Evolutionary conservation across 2,888 invertebrate genomes (phyloP).

Genomic region (Platynereis dumerilii): DNA sequence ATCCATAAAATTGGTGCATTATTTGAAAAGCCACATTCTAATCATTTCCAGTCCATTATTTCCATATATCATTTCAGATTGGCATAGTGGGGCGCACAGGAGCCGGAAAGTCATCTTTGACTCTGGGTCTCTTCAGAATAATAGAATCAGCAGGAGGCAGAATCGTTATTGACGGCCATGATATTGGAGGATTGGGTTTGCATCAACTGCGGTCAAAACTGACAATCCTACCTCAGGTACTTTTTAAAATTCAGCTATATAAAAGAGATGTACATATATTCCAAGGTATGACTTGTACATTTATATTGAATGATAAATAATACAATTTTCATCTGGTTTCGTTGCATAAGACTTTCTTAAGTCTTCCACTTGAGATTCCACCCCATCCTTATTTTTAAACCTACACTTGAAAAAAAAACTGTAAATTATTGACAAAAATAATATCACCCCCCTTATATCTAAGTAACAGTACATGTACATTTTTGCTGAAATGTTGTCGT

Average conservation of each 20-base stretch:
- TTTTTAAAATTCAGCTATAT: background rate
- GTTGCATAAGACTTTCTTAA: background rate
- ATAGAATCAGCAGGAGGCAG: slow-evolving; percentile 50
- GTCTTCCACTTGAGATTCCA: no score
- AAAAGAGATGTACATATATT: no score
- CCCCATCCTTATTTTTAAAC: no score
- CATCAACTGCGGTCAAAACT: slow-evolving; percentile 47
- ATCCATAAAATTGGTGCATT: no score
- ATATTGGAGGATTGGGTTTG: slow-evolving; percentile 41
- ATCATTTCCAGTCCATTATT: no score
- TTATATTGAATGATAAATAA: background rate
- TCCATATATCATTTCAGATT: slow-evolving; percentile 38
- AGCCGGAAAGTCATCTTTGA: slow-evolving; percentile 56
- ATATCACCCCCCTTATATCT: no score
- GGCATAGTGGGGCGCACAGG: slow-evolving; percentile 60
- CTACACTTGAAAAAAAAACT: no score
- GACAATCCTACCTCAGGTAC: slow-evolving; percentile 64
- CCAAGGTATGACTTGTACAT: no score
- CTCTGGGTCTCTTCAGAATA: slow-evolving; percentile 52
- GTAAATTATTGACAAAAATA: no score
- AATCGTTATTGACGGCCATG: slow-evolving; percentile 53
- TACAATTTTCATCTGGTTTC: background rate
- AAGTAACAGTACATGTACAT: no score
- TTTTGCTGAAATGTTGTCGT: no score
- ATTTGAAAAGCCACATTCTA: no score